Conservation (phyloP, 2,797 vertebrate genomes). For the Acrossocheilus wenchowensis region DNA sequence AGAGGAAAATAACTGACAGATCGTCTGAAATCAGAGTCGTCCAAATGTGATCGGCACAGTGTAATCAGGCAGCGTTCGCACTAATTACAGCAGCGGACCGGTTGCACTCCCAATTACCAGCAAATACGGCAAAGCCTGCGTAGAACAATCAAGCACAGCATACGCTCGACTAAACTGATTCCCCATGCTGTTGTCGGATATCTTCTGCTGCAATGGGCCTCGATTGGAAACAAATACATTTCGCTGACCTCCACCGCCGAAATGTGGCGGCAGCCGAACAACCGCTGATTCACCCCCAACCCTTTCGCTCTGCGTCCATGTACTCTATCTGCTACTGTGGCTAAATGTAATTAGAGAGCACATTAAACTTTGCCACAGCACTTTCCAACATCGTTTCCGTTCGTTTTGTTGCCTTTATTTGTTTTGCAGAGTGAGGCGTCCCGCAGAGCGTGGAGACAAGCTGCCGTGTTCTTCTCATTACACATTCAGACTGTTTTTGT, state of each 20-base stretch:
- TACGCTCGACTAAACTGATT: conserved; percentile 51
- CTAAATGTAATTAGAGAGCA: conserved; percentile 61
- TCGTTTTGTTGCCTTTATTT: conserved; percentile 73
- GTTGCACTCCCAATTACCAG: conserved; percentile 51
- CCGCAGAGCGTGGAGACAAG: conserved; percentile 70
- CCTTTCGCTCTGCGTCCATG: conserved; percentile 15
- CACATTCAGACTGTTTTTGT: conserved; percentile 73
- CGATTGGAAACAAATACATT: conserved; percentile 63
- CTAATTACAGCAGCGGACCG: conserved; percentile 35
- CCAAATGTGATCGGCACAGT: conserved; percentile 20
- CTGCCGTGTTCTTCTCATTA: conserved; percentile 72
- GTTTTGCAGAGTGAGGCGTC: conserved; percentile 67
- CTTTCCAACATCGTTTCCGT: conserved; percentile 58
- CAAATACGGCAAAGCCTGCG: conserved; percentile 34
- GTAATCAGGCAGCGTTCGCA: conserved; percentile 37
- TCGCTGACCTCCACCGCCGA: conserved; percentile 46
- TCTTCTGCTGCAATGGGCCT: conserved; percentile 60
- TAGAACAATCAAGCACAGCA: conserved; percentile 32
- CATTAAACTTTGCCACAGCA: conserved; percentile 61
- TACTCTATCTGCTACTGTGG: conserved; percentile 45
- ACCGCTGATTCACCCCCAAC: conserved; percentile 30
- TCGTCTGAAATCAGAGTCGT: conserved; percentile 1
- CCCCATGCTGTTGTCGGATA: conserved; percentile 47
- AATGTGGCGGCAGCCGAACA: conserved; percentile 12
- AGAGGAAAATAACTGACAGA: conserved; percentile 15